Evolutionary conservation across 1,140 invertebrate genomes (phyloP).

Genomic region (Drosophila nikananu): DNA sequence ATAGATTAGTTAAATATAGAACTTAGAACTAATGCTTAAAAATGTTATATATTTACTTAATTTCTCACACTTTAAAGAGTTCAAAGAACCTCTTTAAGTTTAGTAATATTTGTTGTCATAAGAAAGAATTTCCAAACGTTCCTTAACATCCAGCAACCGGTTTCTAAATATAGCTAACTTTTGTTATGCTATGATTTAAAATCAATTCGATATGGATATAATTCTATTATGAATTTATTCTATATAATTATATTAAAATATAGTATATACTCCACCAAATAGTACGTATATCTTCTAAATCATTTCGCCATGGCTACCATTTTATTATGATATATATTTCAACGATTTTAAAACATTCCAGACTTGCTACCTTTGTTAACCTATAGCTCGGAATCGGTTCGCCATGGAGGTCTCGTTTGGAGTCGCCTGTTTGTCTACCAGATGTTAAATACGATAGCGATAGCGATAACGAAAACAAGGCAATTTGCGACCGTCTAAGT

Average conservation of each 20-base stretch:
- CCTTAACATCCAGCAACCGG: no score
- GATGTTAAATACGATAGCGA: slow-evolving; percentile 54
- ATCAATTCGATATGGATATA: background rate
- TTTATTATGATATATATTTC: background rate
- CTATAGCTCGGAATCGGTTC: slow-evolving; percentile 30
- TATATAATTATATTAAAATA: background rate
- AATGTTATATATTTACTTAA: no score
- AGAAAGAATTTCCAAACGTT: no score
- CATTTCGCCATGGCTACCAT: no score
- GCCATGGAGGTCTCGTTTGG: slow-evolving; percentile 12
- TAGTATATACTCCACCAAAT: background rate
- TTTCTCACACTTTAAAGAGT: background rate
- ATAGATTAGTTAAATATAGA: background rate
- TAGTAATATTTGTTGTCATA: background rate
- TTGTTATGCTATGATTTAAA: background rate
- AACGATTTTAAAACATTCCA: slow-evolving; percentile 7
- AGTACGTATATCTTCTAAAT: background rate
- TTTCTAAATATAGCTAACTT: background rate
- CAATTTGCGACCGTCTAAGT: slow-evolving; percentile 54
- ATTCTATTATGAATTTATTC: background rate
- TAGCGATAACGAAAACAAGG: slow-evolving; percentile 52
- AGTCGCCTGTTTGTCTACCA: slow-evolving; percentile 52
- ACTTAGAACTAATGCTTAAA: background rate
- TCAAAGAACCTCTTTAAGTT: background rate
- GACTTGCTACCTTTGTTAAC: slow-evolving; percentile 32